These are phyloP conservation scores for Diachasmimorpha longicaudata DNA, from an alignment of 1,140 invertebrate species.

Conservation along the genomic window DNA sequence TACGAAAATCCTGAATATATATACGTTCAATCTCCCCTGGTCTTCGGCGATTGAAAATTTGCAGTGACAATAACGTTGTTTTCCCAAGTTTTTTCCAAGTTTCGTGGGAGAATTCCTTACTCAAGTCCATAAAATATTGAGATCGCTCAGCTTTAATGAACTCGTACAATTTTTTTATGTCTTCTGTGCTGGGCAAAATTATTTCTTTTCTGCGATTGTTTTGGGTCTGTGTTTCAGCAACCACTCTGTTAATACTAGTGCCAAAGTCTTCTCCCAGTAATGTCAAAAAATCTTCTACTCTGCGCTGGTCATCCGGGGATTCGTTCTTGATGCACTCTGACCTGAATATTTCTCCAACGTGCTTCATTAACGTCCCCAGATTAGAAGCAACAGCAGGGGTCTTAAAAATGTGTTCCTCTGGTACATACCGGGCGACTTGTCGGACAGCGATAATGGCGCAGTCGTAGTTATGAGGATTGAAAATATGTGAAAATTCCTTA, in stretches of 20 bases:
- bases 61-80: constrained; percentile 3
- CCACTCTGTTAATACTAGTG: constrained; percentile 10
- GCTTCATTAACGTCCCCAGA: constrained; percentile 20
- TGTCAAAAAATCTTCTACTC: constrained; percentile 28
- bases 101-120: neutral
- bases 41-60: constrained; percentile 28
- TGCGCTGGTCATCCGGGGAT: constrained; percentile 16
- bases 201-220: neutral
- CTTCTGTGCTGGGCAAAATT: neutral
- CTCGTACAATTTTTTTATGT: neutral
- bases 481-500: neutral
- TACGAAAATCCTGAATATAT: constrained; percentile 22
- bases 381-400: neutral
- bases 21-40: constrained; percentile 28
- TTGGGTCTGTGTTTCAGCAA: constrained; percentile 20
- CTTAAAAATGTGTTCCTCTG: neutral
- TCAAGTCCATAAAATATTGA: neutral
- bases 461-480: neutral
- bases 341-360: constrained; percentile 22
- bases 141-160: neutral
- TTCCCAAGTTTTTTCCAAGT: constrained; percentile 1
- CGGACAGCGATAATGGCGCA: neutral
- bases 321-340: constrained; percentile 26
- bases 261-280: constrained; percentile 25
- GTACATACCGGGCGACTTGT: neutral